Evolutionary conservation across 2,113 vertebrate genomes (phyloP), one percentile per base, ranked within the genome.

Genomic region (Astur gentilis): DNA sequence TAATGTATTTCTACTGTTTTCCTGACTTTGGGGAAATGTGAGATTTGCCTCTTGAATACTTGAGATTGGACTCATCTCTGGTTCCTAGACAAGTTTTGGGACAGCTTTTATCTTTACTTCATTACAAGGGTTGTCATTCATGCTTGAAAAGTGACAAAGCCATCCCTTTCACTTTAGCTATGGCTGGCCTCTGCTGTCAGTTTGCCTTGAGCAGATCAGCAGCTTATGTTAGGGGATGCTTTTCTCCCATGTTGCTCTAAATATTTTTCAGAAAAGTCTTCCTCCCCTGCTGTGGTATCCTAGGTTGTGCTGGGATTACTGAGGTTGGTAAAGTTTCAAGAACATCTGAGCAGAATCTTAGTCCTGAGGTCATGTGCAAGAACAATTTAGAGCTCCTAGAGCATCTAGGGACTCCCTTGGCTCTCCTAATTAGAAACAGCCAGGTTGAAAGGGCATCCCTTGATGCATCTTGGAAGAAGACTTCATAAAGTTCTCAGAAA

Each of bases 71-170:
- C 38, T 94, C 7, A 5, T 85, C 42, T 93, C 71, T 77, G 40
- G 54, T 87, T 95, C 62, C 44, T n/a, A n/a, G 66, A 38, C 26
- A 77, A 83, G 49, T 54, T 90, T 29, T 85, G 40, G 92, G 69
- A 65, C 58, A 85, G 78, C 36, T 91, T 95, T 94, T 94, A 19
- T 89, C 86, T 92, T 83, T 45, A 13, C 50, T 97, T 89, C 60
- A 36, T 83, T 95, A 50, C 66, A 79, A 64, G 50, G 62, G 58
- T n/a, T 95, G 73, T 97, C 94, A 94, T 57, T 97, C 81, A 16
- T 60, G 45, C 58, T 58, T 84, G 95, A 36, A 44, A 71, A 91
- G 72, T 76, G 89, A 61, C 73, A 94, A 82, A 93, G n/a, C 52
- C 80, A 66, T 61, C 40, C 42, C 80, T 84, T 69, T 77, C 84